Evolutionary conservation across 1,140 invertebrate species (phyloP).

Genomic region (Drosophila pandora): DNA sequence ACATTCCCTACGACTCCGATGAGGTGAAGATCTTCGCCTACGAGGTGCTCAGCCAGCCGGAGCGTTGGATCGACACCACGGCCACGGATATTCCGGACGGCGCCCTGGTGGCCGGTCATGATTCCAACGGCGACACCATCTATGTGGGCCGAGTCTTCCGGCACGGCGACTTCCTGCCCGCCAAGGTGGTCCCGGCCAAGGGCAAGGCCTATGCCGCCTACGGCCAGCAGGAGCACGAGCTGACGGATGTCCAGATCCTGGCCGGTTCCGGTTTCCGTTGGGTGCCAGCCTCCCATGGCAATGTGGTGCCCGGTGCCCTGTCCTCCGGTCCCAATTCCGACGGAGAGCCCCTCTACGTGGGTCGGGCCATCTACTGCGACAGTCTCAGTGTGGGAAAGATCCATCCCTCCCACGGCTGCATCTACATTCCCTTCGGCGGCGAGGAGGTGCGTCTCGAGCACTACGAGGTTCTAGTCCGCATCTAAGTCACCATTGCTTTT

Average conservation of each 20-base stretch:
- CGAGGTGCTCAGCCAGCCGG: slow-evolving; percentile 67
- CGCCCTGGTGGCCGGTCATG: slow-evolving; percentile 84
- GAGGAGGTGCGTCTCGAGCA: slow-evolving; percentile 85
- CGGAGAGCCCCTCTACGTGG: slow-evolving; percentile 87
- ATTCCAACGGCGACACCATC: slow-evolving; percentile 84
- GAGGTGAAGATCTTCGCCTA: slow-evolving; percentile 85
- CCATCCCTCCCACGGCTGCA: slow-evolving; percentile 86
- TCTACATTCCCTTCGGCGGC: slow-evolving; percentile 88
- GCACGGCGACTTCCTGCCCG: slow-evolving; percentile 83
- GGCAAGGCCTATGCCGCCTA: slow-evolving; percentile 83
- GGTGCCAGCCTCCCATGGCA: slow-evolving; percentile 84
- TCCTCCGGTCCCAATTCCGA: slow-evolving; percentile 85
- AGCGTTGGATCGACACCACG: slow-evolving; percentile 57
- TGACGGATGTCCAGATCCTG: slow-evolving; percentile 83
- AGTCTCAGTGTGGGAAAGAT: slow-evolving; percentile 85
- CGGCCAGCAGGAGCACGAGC: slow-evolving; percentile 83
- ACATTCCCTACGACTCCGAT: slow-evolving; percentile 88
- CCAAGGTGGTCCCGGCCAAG: slow-evolving; percentile 82
- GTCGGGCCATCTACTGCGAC: slow-evolving; percentile 85
- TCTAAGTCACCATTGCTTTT: slow-evolving; percentile 6
- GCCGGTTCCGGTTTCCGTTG: slow-evolving; percentile 84
- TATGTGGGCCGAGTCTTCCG: slow-evolving; percentile 83
- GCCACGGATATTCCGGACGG: slow-evolving; percentile 64
- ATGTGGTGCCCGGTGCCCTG: slow-evolving; percentile 85
- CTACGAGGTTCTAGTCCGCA: slow-evolving; percentile 85